phyloP scores from a whole-genome alignment of 2,888 invertebrate species.

The Brachypterus glaber region DNA sequence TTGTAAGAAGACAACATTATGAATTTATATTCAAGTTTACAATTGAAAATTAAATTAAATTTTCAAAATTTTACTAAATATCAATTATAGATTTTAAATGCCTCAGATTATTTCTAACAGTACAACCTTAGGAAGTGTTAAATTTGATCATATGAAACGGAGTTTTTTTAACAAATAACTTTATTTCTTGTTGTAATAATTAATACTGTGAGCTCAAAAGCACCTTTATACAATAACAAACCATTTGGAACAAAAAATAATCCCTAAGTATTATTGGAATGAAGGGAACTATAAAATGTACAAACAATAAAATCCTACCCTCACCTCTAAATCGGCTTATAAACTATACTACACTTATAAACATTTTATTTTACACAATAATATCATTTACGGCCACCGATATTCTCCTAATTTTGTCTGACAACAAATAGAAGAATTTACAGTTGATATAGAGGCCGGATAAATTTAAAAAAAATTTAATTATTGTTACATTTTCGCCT shows the following conservation, averaged over 20 bases:
- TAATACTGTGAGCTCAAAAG: too few species aligned
- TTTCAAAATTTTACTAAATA: too few species aligned
- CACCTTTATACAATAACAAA: too few species aligned
- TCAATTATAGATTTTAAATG: too few species aligned
- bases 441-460: conserved; percentile 1
- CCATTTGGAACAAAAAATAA: conserved; percentile 19
- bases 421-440: conserved; percentile 8
- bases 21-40: too few species aligned
- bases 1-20: too few species aligned
- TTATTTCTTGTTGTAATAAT: too few species aligned
- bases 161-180: too few species aligned
- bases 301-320: conserved; percentile 24
- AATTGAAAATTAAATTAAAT: too few species aligned
- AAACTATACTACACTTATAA: conserved; percentile 19
- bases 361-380: conserved; percentile 27
- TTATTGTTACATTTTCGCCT: conserved; percentile 7
- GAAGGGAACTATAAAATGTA: conserved; percentile 24
- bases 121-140: too few species aligned
- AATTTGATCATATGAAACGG: too few species aligned
- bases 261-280: conserved; percentile 28
- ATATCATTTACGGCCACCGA: conserved; percentile 23
- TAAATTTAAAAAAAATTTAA: conserved; percentile 7
- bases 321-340: conserved; percentile 23
- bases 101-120: too few species aligned
- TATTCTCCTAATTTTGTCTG: conserved; percentile 11